A percentile compares a stretch with the other conserved stretches of the same genome.
phyloP scores from a whole-genome alignment of 2,797 vertebrate species.

The Psittacula echo region DNA sequence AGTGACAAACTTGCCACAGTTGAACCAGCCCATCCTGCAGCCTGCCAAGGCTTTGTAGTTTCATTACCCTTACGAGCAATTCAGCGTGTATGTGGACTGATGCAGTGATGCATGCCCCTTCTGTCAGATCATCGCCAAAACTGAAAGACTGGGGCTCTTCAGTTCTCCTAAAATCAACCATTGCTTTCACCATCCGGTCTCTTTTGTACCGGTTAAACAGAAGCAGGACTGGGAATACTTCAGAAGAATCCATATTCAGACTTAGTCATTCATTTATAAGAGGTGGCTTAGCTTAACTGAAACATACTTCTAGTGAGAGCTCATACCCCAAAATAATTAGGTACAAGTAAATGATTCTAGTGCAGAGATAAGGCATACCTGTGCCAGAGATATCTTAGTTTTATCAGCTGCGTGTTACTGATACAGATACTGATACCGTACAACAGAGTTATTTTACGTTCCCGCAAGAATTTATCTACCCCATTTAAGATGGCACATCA shows the following conservation, averaged over 20 bases:
- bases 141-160: not conserved
- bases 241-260: not conserved
- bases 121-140: not conserved
- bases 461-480: not conserved
- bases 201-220: not conserved
- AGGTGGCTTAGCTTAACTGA: not conserved
- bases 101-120: not conserved
- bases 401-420: not conserved
- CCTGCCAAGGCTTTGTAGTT: not conserved
- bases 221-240: not conserved
- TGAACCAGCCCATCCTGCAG: not conserved
- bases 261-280: not conserved
- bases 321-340: not conserved
- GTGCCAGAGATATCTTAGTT: not conserved
- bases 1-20: not conserved
- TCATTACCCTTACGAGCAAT: rapidly evolving
- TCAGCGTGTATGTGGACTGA: not conserved
- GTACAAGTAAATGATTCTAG: not conserved
- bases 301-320: not conserved
- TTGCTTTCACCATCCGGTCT: not conserved
- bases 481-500: not conserved
- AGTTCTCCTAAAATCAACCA: not conserved
- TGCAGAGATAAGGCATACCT: not conserved
- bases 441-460: not conserved
- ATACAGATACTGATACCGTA: not conserved